Evolutionary conservation across 2,888 invertebrate genomes (phyloP), one percentile per base, ranked within the genome.

Genomic region (Andrena marginata): DNA sequence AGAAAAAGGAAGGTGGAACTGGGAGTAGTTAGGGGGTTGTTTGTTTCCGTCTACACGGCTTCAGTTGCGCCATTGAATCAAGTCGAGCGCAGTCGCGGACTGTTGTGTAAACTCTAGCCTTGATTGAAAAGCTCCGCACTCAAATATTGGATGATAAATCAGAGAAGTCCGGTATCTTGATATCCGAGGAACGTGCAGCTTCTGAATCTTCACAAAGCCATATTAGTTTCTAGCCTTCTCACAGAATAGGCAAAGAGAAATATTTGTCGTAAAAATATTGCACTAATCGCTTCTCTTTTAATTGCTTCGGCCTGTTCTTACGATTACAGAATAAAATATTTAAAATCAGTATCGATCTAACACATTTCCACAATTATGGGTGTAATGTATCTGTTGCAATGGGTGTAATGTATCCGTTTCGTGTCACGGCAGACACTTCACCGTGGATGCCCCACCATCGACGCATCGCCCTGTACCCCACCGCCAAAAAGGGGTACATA

Each of bases 131-230:
- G 91, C 92, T 92, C 89, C 89, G 91, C 91, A 91, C 91, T 92
- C 93, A 93, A 93, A 93, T 92, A 93, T 93, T 93, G 91, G 91
- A 93, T 92, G 92, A 93, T 92, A 92, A 93, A 93, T 92, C 92
- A 90, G 89, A 82, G 42, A 78, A 87, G 84, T 81, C 82, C 76
- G 72, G 82, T 67, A 73, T 82, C 78, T 81, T 79, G 75, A 77
- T 77, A 86, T 83, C 88, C 63, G 64, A 82, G 79, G 82, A 81
- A 85, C 73, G 82, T 87, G 80, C 78, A 86, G 29, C 81, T 83
- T 60, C 71, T 69, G 65, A 80, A 80, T 80, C 64, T 69, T 69
- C 75, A 42, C 73, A 62, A 31, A 77, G 51, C 73, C 51, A 56
- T 76, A 77, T 81, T 76, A 16, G n/a, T 64, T 68, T 69, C 51